These are phyloP conservation scores for Harpagifer antarcticus DNA, from an alignment of 2,797 vertebrate genomes.

Conservation along the genomic window DNA sequence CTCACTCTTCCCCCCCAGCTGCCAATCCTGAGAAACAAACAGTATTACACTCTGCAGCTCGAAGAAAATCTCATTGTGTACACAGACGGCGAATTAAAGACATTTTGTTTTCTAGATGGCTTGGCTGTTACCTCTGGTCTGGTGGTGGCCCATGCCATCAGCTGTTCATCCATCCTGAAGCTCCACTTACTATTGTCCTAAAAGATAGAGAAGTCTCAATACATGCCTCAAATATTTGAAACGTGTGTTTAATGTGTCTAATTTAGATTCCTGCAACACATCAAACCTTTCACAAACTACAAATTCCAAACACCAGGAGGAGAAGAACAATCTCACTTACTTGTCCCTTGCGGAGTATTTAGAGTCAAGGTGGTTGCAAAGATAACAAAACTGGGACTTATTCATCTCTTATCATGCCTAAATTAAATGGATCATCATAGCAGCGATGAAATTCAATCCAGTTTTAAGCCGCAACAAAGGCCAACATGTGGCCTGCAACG, in stretches of 20 bases:
- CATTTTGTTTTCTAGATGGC: neutral
- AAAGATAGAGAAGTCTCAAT: slow-evolving; percentile 34
- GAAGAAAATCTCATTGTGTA: neutral
- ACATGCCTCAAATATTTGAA: neutral
- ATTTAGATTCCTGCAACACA: neutral
- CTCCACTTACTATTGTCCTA: slow-evolving; percentile 90
- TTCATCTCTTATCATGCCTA: no score
- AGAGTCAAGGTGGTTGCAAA: no score
- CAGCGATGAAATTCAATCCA: no score
- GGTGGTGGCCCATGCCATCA: slow-evolving; percentile 88
- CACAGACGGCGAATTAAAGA: neutral
- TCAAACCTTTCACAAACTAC: neutral
- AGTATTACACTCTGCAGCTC: neutral
- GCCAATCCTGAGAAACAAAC: slow-evolving; percentile 83
- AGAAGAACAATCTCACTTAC: no score
- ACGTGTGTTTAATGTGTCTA: neutral
- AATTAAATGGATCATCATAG: no score
- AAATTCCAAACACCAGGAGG: no score
- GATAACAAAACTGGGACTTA: no score
- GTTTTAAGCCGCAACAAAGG: no score
- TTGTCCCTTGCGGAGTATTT: no score
- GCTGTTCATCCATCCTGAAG: slow-evolving; percentile 89
- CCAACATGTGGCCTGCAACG: no score
- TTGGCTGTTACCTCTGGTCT: slow-evolving; percentile 83
- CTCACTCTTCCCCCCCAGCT: slow-evolving; percentile 87